Percentiles rank a stretch among this genome's conserved stretches.
These are phyloP conservation scores for Tetragnatha montana DNA, from an alignment of 2,888 invertebrate species.

Conservation along the genomic window DNA sequence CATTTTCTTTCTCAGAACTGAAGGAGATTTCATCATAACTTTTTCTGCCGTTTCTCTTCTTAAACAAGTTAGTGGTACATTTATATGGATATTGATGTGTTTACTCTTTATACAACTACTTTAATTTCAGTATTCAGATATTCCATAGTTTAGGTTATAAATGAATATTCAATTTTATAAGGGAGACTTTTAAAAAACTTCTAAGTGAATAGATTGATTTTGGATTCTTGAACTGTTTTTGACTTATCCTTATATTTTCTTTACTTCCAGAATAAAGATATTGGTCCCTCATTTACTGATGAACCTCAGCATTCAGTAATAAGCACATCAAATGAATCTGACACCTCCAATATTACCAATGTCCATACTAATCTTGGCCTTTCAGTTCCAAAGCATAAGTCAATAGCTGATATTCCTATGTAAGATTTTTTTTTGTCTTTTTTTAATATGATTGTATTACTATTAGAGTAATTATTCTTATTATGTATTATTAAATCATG, in stretches of 20 bases:
- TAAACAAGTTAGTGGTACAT: slow-evolving; percentile 40
- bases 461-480: not conserved
- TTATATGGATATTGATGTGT: too few species aligned
- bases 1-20: slow-evolving; percentile 40
- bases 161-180: not conserved
- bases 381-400: slow-evolving; percentile 53
- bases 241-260: not conserved
- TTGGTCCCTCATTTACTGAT: not conserved
- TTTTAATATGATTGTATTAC: too few species aligned
- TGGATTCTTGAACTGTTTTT: not conserved
- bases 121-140: not conserved
- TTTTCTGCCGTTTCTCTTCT: slow-evolving; percentile 48
- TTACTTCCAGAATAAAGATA: slow-evolving; percentile 49
- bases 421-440: slow-evolving; percentile 29
- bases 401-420: slow-evolving; percentile 61
- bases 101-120: too few species aligned
- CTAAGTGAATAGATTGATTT: too few species aligned
- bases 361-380: slow-evolving; percentile 23
- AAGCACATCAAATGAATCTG: slow-evolving; percentile 24
- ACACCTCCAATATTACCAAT: slow-evolving; percentile 24
- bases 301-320: slow-evolving; percentile 7
- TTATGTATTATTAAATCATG: not conserved
- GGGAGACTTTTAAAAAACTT: too few species aligned
- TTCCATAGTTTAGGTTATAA: not conserved
- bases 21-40: slow-evolving; percentile 47